Conservation (phyloP, 2,888 invertebrate genomes). For the Drosophila suboccidentalis region DNA sequence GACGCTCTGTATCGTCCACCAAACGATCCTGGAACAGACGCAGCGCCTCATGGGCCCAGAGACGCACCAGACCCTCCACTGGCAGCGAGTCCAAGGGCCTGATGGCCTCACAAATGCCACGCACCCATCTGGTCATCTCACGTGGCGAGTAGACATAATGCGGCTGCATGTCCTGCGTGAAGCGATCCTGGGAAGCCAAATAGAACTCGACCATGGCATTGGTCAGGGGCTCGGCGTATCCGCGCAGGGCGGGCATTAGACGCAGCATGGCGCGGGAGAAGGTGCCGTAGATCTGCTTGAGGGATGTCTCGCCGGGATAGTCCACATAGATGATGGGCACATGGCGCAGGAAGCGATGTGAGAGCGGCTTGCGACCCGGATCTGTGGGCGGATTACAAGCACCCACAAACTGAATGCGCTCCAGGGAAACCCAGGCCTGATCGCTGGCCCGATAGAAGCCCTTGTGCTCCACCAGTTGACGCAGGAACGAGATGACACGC, state of each 20-base stretch:
- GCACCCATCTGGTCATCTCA: conserved; percentile 99
- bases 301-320: conserved; percentile 98
- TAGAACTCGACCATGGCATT: conserved; percentile 99
- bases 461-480: conserved; percentile 98
- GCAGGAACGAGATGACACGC: conserved; percentile 99
- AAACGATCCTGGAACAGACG: conserved; percentile 98
- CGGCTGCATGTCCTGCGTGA: conserved; percentile 99
- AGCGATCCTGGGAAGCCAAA: conserved; percentile 97
- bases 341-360: conserved; percentile 94
- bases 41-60: conserved; percentile 99
- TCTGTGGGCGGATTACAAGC: conserved; percentile 99
- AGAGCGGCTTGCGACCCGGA: conserved; percentile 98
- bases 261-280: conserved; percentile 99
- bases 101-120: conserved; percentile 99
- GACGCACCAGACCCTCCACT: conserved; percentile 97
- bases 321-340: conserved; percentile 99
- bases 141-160: conserved; percentile 99
- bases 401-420: conserved; percentile 99
- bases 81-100: conserved; percentile 96
- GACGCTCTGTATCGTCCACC: conserved; percentile 96
- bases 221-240: conserved; percentile 98
- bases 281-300: conserved; percentile 99
- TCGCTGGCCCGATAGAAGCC: conserved; percentile 96
- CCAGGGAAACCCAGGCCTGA: conserved; percentile 98
- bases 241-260: conserved; percentile 95